Percentiles rank a stretch among this genome's conserved stretches.
phyloP scores from a whole-genome alignment of 1,140 invertebrate genomes.

The Orchesella cincta region DNA sequence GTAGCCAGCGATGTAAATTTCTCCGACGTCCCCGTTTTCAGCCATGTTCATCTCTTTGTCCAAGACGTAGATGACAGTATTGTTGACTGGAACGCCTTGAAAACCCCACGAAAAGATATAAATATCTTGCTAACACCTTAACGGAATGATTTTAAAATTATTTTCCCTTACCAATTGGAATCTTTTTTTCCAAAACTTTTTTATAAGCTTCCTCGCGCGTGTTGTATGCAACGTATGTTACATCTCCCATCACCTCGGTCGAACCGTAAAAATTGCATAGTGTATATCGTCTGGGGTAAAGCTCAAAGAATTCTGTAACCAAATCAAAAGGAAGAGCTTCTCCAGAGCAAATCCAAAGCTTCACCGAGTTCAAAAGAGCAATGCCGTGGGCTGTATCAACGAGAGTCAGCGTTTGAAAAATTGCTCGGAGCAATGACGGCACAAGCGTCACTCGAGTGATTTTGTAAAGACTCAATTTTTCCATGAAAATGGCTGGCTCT shows the following conservation, averaged over 20 bases:
- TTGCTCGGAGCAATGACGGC: slow-evolving; percentile 74
- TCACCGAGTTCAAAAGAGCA: slow-evolving; percentile 60
- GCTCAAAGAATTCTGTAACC: slow-evolving; percentile 70
- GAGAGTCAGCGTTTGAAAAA: slow-evolving; percentile 69
- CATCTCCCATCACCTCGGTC: slow-evolving; percentile 83
- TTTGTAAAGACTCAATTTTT: slow-evolving; percentile 68
- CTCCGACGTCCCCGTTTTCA: slow-evolving; percentile 70
- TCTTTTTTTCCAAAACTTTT: slow-evolving; percentile 61
- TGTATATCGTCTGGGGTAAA: slow-evolving; percentile 64
- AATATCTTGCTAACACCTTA: not conserved
- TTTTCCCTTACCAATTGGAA: slow-evolving; percentile 88
- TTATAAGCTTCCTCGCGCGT: slow-evolving; percentile 62
- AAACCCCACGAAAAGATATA: slow-evolving; percentile 58
- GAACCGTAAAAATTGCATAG: slow-evolving; percentile 87
- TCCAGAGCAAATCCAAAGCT: slow-evolving; percentile 80
- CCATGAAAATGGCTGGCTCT: slow-evolving; percentile 72
- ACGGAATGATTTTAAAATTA: slow-evolving; percentile 48
- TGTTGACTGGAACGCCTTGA: slow-evolving; percentile 74
- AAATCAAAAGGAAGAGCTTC: slow-evolving; percentile 70
- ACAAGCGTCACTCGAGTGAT: slow-evolving; percentile 77
- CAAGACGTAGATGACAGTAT: slow-evolving; percentile 76
- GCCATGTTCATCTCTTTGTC: slow-evolving; percentile 70
- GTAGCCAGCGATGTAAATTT: slow-evolving; percentile 73
- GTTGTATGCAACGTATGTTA: slow-evolving; percentile 66
- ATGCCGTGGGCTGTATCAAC: slow-evolving; percentile 44